Percentiles rank a stretch among this genome's conserved stretches.
Evolutionary conservation across 2,797 vertebrate genomes (phyloP).

Genomic region (Hemitrygon akajei): DNA sequence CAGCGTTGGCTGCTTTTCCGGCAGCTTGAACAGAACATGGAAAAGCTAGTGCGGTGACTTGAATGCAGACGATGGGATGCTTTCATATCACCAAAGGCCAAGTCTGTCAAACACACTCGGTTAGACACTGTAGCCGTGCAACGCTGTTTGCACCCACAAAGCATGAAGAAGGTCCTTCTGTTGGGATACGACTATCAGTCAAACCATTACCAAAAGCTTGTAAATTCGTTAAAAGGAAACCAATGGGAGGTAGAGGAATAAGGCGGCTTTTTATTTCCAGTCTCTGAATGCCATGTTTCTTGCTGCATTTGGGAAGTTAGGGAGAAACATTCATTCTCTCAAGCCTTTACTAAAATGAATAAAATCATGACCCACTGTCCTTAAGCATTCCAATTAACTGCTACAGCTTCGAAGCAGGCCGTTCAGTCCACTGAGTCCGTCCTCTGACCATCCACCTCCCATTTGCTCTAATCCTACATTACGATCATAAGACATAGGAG

Average conservation of each 20-base stretch:
- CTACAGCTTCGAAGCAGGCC: no score
- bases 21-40: conserved; percentile 38
- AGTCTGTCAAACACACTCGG: conserved; percentile 32
- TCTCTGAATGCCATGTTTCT: not conserved
- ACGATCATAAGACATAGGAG: no score
- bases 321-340: not conserved
- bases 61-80: conserved; percentile 28
- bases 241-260: not conserved
- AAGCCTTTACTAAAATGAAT: not conserved
- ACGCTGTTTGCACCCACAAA: not conserved
- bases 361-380: not conserved
- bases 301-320: not conserved
- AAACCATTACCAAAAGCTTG: conserved; percentile 6
- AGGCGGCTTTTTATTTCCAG: not conserved
- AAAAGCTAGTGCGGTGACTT: conserved; percentile 31
- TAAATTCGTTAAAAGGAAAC: not conserved
- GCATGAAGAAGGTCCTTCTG: not conserved
- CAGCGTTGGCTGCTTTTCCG: conserved; percentile 23
- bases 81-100: conserved; percentile 32
- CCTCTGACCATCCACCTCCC: no score
- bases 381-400: no score
- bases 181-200: not conserved
- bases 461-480: no score
- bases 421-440: no score
- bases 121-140: conserved; percentile 26